Evolutionary conservation across 2,888 invertebrate genomes (phyloP).

Genomic region (Scaptomyza reducta): DNA sequence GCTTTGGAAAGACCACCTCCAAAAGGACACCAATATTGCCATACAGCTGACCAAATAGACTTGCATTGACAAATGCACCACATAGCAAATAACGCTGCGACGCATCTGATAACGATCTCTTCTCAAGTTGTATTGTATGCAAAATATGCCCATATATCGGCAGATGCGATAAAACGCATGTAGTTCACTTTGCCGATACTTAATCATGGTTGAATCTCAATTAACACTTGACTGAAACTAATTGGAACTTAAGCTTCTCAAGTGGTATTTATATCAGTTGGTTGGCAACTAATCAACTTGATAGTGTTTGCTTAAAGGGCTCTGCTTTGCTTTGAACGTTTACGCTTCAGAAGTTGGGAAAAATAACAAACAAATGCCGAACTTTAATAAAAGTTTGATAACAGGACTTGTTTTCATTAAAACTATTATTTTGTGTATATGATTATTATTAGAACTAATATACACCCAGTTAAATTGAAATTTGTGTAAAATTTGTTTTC

Average conservation of each 20-base stretch:
- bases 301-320: constrained; percentile 24
- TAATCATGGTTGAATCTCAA: constrained; percentile 18
- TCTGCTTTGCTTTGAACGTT: neutral
- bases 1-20: constrained; percentile 40
- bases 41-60: constrained; percentile 44
- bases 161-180: constrained; percentile 57
- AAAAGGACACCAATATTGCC: constrained; percentile 36
- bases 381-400: neutral
- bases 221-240: constrained; percentile 22
- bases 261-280: constrained; percentile 31
- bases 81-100: constrained; percentile 53
- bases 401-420: neutral
- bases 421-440: neutral
- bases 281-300: constrained; percentile 3
- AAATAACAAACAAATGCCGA: neutral
- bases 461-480: no score
- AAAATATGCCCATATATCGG: constrained; percentile 66
- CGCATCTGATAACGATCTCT: constrained; percentile 44
- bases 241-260: neutral
- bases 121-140: constrained; percentile 52
- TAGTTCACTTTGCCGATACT: constrained; percentile 46
- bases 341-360: neutral
- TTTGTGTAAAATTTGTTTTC: no score
- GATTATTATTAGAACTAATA: no score
- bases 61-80: constrained; percentile 56